Evolutionary conservation across 2,888 invertebrate species (phyloP).

Genomic region (Lasioglossum marginatum): DNA sequence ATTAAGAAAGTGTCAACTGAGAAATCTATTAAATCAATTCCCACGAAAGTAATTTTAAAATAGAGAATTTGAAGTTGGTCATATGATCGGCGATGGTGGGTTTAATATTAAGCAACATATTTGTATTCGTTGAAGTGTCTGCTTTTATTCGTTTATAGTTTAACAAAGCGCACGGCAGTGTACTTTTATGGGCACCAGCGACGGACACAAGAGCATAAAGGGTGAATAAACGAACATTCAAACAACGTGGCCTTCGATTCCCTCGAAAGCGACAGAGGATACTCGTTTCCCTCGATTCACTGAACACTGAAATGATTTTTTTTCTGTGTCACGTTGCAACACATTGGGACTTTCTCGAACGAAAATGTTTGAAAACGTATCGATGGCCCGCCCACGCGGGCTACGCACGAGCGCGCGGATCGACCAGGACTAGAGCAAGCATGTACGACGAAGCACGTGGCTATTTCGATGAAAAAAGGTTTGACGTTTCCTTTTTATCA

Average conservation of each 20-base stretch:
- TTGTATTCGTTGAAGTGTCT: not conserved
- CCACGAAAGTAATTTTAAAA: too few species aligned
- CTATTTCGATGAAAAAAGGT: not conserved
- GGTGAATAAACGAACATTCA: not conserved
- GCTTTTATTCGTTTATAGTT: not conserved
- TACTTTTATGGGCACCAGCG: not conserved
- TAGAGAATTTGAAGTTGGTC: not conserved
- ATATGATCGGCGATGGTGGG: not conserved
- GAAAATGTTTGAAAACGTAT: slow-evolving; percentile 62
- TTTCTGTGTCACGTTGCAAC: slow-evolving; percentile 46
- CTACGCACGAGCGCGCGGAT: slow-evolving; percentile 47
- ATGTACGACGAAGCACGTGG: not conserved
- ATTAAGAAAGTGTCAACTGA: too few species aligned
- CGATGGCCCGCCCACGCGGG: slow-evolving; percentile 41
- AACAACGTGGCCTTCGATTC: slow-evolving; percentile 9
- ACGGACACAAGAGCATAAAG: not conserved
- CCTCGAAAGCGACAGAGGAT: not conserved
- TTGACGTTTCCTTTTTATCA: not conserved
- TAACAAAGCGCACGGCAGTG: not conserved
- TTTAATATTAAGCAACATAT: not conserved
- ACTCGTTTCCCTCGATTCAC: slow-evolving; percentile 8
- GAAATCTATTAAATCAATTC: too few species aligned
- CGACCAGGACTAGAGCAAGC: not conserved
- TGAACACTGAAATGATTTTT: slow-evolving; percentile 16
- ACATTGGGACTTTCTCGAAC: slow-evolving; percentile 55